Evolutionary conservation across 1,140 invertebrate species (phyloP).

Genomic region (Drosophila sechellia): DNA sequence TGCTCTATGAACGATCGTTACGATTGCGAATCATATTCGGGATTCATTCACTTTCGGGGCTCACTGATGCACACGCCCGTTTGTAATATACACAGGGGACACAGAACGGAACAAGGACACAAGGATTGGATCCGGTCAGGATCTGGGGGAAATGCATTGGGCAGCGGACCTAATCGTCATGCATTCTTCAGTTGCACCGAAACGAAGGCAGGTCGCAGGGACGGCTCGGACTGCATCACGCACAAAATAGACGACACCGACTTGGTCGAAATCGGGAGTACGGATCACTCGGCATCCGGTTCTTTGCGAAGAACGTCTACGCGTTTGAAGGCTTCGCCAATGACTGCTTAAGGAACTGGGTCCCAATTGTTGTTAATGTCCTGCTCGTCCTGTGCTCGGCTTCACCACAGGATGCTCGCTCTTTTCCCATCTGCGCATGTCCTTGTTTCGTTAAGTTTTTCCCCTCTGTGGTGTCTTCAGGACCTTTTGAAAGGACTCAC

Average conservation of each 20-base stretch:
- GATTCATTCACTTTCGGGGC: slow-evolving; percentile 12
- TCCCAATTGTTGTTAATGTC: slow-evolving; percentile 38
- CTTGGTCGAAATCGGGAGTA: slow-evolving; percentile 23
- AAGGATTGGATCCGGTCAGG: slow-evolving; percentile 17
- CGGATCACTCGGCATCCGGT: slow-evolving; percentile 24
- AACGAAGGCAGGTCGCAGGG: slow-evolving; percentile 19
- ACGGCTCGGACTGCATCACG: slow-evolving; percentile 43
- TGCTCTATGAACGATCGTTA: slow-evolving; percentile 47
- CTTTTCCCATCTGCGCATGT: slow-evolving; percentile 36
- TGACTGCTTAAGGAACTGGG: slow-evolving; percentile 67
- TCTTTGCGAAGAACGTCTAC: slow-evolving; percentile 56
- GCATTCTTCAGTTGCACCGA: slow-evolving; percentile 36
- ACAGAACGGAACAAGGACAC: slow-evolving; percentile 17
- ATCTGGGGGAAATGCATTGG: slow-evolving; percentile 29
- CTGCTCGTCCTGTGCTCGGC: slow-evolving; percentile 12
- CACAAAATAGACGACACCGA: slow-evolving; percentile 32
- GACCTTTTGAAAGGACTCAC: neutral
- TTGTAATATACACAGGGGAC: slow-evolving; percentile 15
- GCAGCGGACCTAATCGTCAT: slow-evolving; percentile 16
- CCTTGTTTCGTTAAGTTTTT: slow-evolving; percentile 44
- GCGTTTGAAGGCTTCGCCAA: slow-evolving; percentile 71
- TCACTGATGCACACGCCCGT: slow-evolving; percentile 16
- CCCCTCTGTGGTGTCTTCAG: slow-evolving; percentile 14
- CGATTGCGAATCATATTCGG: neutral
- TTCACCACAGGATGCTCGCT: slow-evolving; percentile 22